These are phyloP conservation scores for Actinia tenebrosa DNA, from an alignment of 64 coral and sea anemone genomes.

Conservation along the genomic window DNA sequence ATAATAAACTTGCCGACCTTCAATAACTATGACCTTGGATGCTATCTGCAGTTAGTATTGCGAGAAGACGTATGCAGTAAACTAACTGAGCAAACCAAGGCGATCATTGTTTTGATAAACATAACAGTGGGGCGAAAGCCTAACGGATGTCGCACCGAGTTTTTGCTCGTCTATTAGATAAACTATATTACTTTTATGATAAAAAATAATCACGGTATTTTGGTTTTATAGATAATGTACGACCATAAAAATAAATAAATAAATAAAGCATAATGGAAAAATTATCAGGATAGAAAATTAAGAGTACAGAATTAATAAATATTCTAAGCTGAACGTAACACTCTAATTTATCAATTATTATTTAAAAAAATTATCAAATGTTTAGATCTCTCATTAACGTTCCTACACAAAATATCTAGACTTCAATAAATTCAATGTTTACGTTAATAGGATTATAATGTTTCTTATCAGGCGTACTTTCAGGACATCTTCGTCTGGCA, in stretches of 20 bases:
- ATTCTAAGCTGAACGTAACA: too few relatives aligned
- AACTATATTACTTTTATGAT: too few relatives aligned
- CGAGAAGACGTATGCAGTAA: neutral
- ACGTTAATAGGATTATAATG: neutral
- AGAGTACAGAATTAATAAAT: neutral
- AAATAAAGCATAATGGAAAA: neutral
- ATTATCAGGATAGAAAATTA: neutral
- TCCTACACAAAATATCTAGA: neutral
- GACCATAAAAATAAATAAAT: neutral
- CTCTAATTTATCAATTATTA: neutral
- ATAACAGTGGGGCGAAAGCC: neutral
- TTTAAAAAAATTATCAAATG: neutral
- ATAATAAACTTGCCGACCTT: neutral
- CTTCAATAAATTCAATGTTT: neutral
- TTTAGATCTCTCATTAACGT: neutral
- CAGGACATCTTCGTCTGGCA: neutral
- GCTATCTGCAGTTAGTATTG: too few relatives aligned
- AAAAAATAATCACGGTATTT: too few relatives aligned
- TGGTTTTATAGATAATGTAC: too few relatives aligned
- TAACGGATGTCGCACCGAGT: too few relatives aligned
- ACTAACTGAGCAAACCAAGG: neutral
- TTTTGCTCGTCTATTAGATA: too few relatives aligned
- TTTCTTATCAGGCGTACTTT: neutral
- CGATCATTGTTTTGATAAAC: neutral
- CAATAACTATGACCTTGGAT: neutral